These are phyloP conservation scores for Ophion slaviceki DNA, from an alignment of 2,888 invertebrate species.

Conservation along the genomic window DNA sequence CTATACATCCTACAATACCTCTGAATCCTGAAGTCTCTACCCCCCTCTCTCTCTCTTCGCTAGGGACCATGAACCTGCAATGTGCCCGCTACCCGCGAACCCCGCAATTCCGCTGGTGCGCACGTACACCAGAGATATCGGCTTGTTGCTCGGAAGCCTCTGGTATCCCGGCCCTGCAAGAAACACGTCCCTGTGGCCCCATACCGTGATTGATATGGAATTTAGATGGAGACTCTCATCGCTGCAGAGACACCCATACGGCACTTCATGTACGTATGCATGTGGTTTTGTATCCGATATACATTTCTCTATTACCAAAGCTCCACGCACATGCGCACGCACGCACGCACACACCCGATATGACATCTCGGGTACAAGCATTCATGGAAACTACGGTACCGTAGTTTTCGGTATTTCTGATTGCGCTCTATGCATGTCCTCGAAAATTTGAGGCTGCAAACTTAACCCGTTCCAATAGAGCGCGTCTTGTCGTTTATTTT, in stretches of 20 bases:
- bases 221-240: conserved; percentile 43
- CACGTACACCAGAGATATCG: conserved; percentile 64
- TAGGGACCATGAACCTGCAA: conserved; percentile 34
- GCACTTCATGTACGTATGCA: conserved; percentile 12
- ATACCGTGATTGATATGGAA: conserved; percentile 66
- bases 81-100: conserved; percentile 25
- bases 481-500: too few relatives aligned
- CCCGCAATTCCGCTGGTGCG: conserved; percentile 56
- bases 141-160: conserved; percentile 44
- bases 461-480: too few relatives aligned
- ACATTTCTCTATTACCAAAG: conserved; percentile 25
- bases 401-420: conserved; percentile 4
- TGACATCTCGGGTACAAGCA: not conserved
- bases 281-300: not conserved
- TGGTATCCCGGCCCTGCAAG: conserved; percentile 58
- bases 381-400: not conserved
- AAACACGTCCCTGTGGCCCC: conserved; percentile 61
- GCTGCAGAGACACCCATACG: conserved; percentile 17
- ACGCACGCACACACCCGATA: not conserved
- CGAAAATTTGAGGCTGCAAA: too few relatives aligned
- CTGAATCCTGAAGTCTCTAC: conserved; percentile 22
- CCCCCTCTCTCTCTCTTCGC: conserved; percentile 21
- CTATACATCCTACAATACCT: conserved; percentile 52
- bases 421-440: too few relatives aligned
- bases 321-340: not conserved